phyloP scores from a whole-genome alignment of 2,888 invertebrate genomes.

The Callosobruchus maculatus region DNA sequence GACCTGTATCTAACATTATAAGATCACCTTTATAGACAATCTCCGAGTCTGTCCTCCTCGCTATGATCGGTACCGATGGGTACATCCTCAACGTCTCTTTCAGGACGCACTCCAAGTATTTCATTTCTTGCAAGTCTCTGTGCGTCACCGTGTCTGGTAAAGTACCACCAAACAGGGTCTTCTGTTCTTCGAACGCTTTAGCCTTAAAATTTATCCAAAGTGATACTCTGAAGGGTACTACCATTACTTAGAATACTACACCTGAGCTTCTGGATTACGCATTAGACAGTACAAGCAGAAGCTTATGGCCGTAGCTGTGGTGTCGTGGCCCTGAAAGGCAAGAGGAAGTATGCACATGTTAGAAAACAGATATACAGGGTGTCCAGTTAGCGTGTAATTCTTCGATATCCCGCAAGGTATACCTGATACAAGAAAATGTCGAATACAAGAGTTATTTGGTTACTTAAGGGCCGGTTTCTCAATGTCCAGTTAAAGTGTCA shows the following conservation, averaged over 20 bases:
- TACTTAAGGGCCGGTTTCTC: too few species aligned
- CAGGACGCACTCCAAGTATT: slow-evolving; percentile 27
- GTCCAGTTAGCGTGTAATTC: too few species aligned
- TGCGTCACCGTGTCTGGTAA: slow-evolving; percentile 10
- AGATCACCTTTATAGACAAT: slow-evolving; percentile 24
- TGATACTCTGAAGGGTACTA: not conserved
- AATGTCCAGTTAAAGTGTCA: too few species aligned
- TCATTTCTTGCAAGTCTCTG: slow-evolving; percentile 25
- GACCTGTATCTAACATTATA: not conserved
- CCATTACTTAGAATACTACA: slow-evolving; percentile 12
- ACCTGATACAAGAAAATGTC: too few species aligned
- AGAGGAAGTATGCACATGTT: too few species aligned
- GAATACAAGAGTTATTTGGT: too few species aligned
- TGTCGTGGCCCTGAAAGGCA: slow-evolving; percentile 49
- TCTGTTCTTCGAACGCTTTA: slow-evolving; percentile 19
- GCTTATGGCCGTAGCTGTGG: slow-evolving; percentile 49
- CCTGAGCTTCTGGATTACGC: slow-evolving; percentile 47
- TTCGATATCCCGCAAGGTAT: too few species aligned
- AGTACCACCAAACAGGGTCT: slow-evolving; percentile 19
- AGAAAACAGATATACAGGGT: too few species aligned
- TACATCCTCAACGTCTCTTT: slow-evolving; percentile 24
- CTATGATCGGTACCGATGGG: slow-evolving; percentile 37
- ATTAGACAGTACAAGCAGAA: slow-evolving; percentile 49
- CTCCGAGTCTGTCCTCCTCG: slow-evolving; percentile 46
- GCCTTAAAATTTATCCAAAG: not conserved